Percentiles rank a stretch among this genome's conserved stretches.
These are phyloP conservation scores for Acholoe squamosa DNA, from an alignment of 2,888 invertebrate species.

Conservation along the genomic window DNA sequence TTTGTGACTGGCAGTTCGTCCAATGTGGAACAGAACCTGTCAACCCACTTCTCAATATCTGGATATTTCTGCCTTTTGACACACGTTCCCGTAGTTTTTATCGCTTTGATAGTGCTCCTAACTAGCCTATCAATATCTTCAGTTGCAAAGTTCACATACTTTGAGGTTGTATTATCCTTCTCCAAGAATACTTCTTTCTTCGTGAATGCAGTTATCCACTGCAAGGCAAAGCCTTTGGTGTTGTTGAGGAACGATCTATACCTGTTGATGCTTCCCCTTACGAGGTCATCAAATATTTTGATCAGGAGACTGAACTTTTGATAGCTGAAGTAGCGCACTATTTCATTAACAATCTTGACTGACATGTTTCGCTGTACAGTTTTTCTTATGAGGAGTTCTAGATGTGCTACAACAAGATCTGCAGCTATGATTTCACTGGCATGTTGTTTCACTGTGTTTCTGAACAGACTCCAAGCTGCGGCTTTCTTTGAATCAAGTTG, in stretches of 20 bases:
- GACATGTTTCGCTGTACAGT: neutral
- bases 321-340: neutral
- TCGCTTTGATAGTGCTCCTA: neutral
- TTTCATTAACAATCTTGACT: neutral
- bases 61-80: neutral
- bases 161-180: neutral
- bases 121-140: neutral
- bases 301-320: constrained; percentile 14
- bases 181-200: neutral
- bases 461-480: constrained; percentile 9
- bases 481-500: neutral
- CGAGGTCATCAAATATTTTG: constrained; percentile 47
- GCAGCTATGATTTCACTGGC: constrained; percentile 31
- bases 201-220: constrained; percentile 52
- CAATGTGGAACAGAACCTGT: neutral
- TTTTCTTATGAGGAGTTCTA: neutral
- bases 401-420: neutral
- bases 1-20: neutral
- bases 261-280: constrained; percentile 18
- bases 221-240: neutral
- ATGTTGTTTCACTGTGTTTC: constrained; percentile 1
- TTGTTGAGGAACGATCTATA: constrained; percentile 26
- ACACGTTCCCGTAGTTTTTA: neutral
- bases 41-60: neutral
- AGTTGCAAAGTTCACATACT: neutral